These are phyloP conservation scores for Potorous gilbertii DNA, from an alignment of 2,797 vertebrate genomes.

Conservation along the genomic window DNA sequence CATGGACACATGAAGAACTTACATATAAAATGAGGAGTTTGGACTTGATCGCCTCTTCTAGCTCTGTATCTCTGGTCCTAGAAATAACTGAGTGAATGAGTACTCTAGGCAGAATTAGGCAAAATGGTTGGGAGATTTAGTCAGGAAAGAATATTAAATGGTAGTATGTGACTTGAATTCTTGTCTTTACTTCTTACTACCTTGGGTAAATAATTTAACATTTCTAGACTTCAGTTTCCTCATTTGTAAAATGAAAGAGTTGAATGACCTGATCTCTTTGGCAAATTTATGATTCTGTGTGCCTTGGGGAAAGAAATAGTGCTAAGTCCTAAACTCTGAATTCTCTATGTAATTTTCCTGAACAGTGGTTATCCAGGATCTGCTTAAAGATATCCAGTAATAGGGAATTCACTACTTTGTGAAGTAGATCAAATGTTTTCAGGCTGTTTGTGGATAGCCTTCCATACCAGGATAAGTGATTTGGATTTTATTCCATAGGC, in stretches of 20 bases:
- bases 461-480: background rate
- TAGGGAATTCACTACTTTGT: background rate
- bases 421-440: background rate
- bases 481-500: background rate
- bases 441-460: background rate
- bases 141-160: background rate
- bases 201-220: background rate
- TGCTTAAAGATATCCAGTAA: background rate
- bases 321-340: background rate
- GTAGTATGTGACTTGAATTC: background rate
- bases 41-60: background rate
- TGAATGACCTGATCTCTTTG: background rate
- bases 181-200: background rate
- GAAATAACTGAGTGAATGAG: background rate
- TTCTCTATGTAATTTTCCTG: background rate
- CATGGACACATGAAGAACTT: background rate
- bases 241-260: background rate
- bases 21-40: background rate
- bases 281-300: background rate
- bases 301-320: background rate
- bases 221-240: background rate
- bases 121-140: background rate
- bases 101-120: background rate
- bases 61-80: background rate
- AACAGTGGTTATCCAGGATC: background rate